phyloP scores from a whole-genome alignment of 2,797 vertebrate species.

The Danio kyathit region DNA sequence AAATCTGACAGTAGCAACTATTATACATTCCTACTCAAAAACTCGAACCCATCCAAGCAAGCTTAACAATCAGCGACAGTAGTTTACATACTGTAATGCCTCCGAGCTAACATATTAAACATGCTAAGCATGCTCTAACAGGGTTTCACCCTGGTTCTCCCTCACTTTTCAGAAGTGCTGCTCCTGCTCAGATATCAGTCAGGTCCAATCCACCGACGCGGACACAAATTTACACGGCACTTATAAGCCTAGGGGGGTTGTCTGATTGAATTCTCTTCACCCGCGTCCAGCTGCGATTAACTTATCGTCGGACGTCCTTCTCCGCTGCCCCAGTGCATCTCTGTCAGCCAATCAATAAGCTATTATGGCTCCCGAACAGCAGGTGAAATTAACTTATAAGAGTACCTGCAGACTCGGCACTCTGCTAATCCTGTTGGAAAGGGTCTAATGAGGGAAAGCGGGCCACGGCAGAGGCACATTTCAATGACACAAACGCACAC shows the following conservation, averaged over 20 bases:
- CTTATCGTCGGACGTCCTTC: constrained; percentile 75
- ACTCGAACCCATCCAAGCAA: not conserved
- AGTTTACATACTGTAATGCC: constrained; percentile 14
- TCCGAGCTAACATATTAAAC: constrained; percentile 25
- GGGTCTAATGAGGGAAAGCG: constrained; percentile 66
- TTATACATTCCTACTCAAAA: not conserved
- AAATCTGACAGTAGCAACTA: not conserved
- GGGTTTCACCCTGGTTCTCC: constrained; percentile 44
- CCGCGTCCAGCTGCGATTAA: constrained; percentile 76
- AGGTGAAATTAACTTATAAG: constrained; percentile 79
- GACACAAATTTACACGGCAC: constrained; percentile 74
- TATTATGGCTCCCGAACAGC: constrained; percentile 80
- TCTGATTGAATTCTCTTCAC: constrained; percentile 75
- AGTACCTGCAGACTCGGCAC: constrained; percentile 80
- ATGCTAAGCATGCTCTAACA: constrained; percentile 53
- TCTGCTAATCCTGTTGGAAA: constrained; percentile 78
- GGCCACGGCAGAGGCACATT: constrained; percentile 63
- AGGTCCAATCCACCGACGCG: constrained; percentile 62
- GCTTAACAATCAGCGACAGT: not conserved
- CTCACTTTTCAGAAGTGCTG: constrained; percentile 33
- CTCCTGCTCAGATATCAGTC: constrained; percentile 48
- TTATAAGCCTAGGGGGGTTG: constrained; percentile 70
- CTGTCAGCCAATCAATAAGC: constrained; percentile 84
- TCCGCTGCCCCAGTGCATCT: constrained; percentile 71
- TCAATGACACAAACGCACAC: constrained; percentile 53